A percentile compares a stretch with the other conserved stretches of the same genome.
Conservation (phyloP, 2,113 vertebrate genomes). For the Sinocyclocheilus grahami region DNA sequence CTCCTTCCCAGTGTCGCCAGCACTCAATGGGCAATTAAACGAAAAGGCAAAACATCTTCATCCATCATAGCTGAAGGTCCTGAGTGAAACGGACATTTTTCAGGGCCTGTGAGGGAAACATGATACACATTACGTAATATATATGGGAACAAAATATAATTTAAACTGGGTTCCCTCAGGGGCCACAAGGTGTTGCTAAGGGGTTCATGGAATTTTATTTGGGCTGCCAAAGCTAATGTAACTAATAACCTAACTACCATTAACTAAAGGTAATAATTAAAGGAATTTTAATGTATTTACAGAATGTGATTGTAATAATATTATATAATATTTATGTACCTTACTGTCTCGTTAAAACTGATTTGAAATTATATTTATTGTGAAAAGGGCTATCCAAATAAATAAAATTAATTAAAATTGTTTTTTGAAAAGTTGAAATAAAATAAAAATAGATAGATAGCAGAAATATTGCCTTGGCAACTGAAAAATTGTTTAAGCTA, state of each 20-base stretch:
- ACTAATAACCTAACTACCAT: no score
- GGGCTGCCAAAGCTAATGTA: no score
- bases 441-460: not conserved
- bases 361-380: not conserved
- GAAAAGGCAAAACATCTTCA: constrained; percentile 34
- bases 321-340: not conserved
- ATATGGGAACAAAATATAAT: not conserved
- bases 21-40: constrained; percentile 11
- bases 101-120: constrained; percentile 41
- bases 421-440: not conserved
- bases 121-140: not conserved
- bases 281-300: not conserved
- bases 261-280: not conserved
- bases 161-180: no score
- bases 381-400: not conserved
- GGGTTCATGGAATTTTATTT: no score
- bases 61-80: constrained; percentile 6
- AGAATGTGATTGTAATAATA: not conserved
- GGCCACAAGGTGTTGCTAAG: no score
- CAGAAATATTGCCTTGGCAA: not conserved
- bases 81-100: not conserved
- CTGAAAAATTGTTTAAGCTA: not conserved
- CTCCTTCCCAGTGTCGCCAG: not conserved
- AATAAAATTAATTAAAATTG: no score
- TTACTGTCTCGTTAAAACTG: not conserved